Evolutionary conservation across 2,888 invertebrate species (phyloP).

Genomic region (Caenorhabditis parvicauda): DNA sequence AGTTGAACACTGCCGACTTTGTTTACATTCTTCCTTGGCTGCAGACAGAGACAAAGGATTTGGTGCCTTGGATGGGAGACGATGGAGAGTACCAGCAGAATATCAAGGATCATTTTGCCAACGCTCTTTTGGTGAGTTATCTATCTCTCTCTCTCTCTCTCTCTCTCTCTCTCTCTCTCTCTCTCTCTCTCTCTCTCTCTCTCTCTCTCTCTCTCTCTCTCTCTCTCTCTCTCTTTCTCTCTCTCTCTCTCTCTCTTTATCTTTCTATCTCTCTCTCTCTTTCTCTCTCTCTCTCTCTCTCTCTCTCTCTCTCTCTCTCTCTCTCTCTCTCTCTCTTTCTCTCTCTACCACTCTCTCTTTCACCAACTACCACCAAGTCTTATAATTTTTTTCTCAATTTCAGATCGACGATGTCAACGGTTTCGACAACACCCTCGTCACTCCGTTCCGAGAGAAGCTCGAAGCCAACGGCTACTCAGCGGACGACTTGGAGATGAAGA

Average conservation of each 20-base stretch:
- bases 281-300: too few species aligned
- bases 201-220: neutral
- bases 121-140: constrained; percentile 53
- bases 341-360: too few species aligned
- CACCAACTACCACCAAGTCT: too few species aligned
- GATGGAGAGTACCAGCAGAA: constrained; percentile 55
- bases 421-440: constrained; percentile 58
- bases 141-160: too few species aligned
- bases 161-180: neutral
- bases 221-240: too few species aligned
- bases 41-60: constrained; percentile 49
- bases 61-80: constrained; percentile 56
- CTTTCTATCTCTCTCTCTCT: too few species aligned
- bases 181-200: neutral
- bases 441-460: constrained; percentile 54
- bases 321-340: neutral
- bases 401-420: constrained; percentile 61
- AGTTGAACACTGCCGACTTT: constrained; percentile 53
- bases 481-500: constrained; percentile 55
- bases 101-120: constrained; percentile 56
- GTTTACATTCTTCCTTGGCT: constrained; percentile 61
- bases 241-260: too few species aligned
- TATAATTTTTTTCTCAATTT: too few species aligned
- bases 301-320: too few species aligned
- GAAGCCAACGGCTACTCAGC: constrained; percentile 50